A percentile compares a stretch with the other conserved stretches of the same genome.
Conservation (phyloP, 2,113 vertebrate genomes). For the Regulus satrapa region DNA sequence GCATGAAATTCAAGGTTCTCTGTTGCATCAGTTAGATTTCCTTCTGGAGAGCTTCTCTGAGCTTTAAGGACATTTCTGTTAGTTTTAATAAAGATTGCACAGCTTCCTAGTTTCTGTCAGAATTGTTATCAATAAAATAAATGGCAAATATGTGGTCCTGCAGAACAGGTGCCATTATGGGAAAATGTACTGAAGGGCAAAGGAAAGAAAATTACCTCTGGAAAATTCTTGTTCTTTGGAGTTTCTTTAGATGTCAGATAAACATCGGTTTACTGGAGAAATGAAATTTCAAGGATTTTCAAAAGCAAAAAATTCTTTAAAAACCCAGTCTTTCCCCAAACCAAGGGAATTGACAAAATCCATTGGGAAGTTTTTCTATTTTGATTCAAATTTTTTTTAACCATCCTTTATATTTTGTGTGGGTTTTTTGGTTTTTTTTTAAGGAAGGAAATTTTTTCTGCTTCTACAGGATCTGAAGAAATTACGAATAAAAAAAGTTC, state of each 20-base stretch:
- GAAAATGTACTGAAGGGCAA: background rate
- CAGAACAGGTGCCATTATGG: background rate
- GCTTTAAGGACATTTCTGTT: background rate
- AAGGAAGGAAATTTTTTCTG: background rate
- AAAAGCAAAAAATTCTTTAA: background rate
- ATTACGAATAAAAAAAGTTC: background rate
- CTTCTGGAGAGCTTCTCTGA: background rate
- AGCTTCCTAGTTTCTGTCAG: conserved; percentile 26
- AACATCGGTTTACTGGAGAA: background rate
- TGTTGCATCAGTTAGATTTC: background rate
- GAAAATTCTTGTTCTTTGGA: background rate
- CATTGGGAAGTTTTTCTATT: background rate
- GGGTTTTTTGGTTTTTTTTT: too few species aligned
- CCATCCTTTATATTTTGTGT: background rate
- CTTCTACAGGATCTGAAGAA: background rate
- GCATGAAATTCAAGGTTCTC: conserved; percentile 7
- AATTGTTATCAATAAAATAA: conserved; percentile 23
- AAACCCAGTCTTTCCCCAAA: background rate
- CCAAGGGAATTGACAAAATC: background rate
- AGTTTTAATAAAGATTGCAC: background rate
- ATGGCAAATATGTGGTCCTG: background rate
- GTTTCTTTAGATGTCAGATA: background rate
- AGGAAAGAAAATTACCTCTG: background rate
- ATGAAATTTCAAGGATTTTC: background rate
- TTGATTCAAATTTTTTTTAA: background rate